Base-by-base conservation (phyloP, 2,888 invertebrate species). In the Ryuthela nishihirai region DNA sequence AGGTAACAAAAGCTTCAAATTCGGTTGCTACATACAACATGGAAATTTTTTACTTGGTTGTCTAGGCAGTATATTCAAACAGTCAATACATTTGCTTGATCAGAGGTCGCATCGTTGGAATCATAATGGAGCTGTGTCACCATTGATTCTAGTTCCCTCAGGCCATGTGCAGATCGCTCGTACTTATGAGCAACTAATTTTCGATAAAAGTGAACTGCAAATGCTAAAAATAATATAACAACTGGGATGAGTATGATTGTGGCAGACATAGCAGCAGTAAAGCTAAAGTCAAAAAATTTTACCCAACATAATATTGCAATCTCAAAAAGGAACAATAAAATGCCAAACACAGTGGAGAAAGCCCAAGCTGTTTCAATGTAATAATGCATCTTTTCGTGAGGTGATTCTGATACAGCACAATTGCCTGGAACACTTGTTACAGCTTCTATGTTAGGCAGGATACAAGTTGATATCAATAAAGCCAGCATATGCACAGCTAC, bases 401-500 rank as follows among this genome's bases (percentile, higher is more conserved):
- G 77, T 4, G 77, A 77, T 64, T 77, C 76, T 5, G 54, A 46
- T 15, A 64, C 53, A 17, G 45, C 44, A 25, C 63, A 52, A n/a
- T n/a, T n/a, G 29, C 64, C 58, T 18, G 88, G 49, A n/a, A 93
- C 82, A 76, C 89, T 89, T 69, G 88, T 88, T 50, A 92, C 87
- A 1, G 93, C 91, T 72, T 95, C 95, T 55, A 95, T 88, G 73
- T 94, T 90, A 1, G 95, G 94, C 66, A 95, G 77, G 55, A 95
- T 84, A 73, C 94, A 95, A 0, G 95, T 95, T 69, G 91, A 91
- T 75, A 95, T 94, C 93, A 95, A 93, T 38, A 95, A 79, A 0
- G 95, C 94, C 71, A 95, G 84, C 72, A 95, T 87, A 73, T 95
- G 94, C 0, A 95, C 92, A 0, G 92, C 88, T 9, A 95, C 93